These are phyloP conservation scores for Diorhabda carinulata DNA, from an alignment of 1,140 invertebrate species.

Conservation along the genomic window DNA sequence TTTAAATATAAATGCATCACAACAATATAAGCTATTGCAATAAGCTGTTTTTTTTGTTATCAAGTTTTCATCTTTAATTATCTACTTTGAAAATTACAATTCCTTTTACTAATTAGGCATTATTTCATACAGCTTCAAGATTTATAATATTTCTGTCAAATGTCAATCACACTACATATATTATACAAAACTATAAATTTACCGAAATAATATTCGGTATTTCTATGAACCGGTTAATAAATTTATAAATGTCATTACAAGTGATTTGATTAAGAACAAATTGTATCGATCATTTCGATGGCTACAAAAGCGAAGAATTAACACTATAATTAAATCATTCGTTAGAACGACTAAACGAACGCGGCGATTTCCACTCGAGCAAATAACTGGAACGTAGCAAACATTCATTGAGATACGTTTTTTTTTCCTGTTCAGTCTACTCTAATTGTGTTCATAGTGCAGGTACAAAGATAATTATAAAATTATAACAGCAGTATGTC, in stretches of 20 bases:
- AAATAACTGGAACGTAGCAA: neutral
- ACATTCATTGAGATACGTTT: constrained; percentile 1
- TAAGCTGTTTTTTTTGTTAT: too few species aligned
- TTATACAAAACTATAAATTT: neutral
- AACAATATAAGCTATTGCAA: too few species aligned
- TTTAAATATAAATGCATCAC: too few species aligned
- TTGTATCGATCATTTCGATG: neutral
- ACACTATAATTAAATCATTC: neutral
- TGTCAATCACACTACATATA: neutral
- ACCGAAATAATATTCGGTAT: too few species aligned
- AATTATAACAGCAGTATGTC: neutral
- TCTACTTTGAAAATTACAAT: neutral
- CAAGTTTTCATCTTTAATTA: too few species aligned
- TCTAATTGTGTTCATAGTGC: neutral
- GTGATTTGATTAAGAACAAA: neutral
- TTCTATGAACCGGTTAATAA: neutral
- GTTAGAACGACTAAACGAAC: neutral
- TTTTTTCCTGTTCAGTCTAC: neutral
- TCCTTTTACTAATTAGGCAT: neutral
- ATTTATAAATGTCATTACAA: neutral
- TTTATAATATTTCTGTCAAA: too few species aligned
- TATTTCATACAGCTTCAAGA: too few species aligned
- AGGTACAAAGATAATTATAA: neutral
- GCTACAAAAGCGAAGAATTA: neutral
- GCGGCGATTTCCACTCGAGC: neutral